Base-by-base conservation (phyloP, 2,113 vertebrate species). In the Actenoides lindsayi region DNA sequence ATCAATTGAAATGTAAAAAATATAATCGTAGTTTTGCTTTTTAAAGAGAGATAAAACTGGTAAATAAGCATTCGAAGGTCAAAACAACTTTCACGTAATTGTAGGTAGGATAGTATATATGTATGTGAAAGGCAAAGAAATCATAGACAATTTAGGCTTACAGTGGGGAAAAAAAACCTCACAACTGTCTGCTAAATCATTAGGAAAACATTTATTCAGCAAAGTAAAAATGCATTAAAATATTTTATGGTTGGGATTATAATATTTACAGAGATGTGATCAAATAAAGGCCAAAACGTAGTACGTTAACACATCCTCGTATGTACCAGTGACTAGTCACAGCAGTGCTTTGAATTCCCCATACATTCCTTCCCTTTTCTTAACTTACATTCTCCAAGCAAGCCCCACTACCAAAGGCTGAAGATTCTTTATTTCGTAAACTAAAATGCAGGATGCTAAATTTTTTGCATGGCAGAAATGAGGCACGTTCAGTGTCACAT, bases 331-430 rank as follows among this genome's bases (percentile, higher is more conserved):
- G 69, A 87, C 11, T 39, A 77, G 63, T 50, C 78, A 81, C 3
- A 13, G 41, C 68, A 48, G 31, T 83, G 78, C 64, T 93, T 90
- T 79, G 74, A 87, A 93, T 83, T 94, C 64, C 71, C 79, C 77
- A 81, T 33, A 80, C 70, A 63, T 95, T 87, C 82, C 79, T 90
- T 79, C 88, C 39, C 87, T 96, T 92, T 82, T 80, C 71, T 81
- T 84, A 90, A 91, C 70, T 95, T 92, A 71, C 24, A 88, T 92
- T 78, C 86, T 89, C 79, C 67, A 97, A 97, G 95, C 74, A 93
- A 93, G 37, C 76, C 89, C 68, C 0, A 3, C 50, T 92, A 93
- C 64, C 93, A 94, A 96, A 94, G 70, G 65, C 84, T 46, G 42
- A 73, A 78, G 59, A 81, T 90, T 91, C 64, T 83, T 64, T 24